Evolutionary conservation across 2,888 invertebrate genomes (phyloP).

Genomic region (Patella ulyssiponensis): DNA sequence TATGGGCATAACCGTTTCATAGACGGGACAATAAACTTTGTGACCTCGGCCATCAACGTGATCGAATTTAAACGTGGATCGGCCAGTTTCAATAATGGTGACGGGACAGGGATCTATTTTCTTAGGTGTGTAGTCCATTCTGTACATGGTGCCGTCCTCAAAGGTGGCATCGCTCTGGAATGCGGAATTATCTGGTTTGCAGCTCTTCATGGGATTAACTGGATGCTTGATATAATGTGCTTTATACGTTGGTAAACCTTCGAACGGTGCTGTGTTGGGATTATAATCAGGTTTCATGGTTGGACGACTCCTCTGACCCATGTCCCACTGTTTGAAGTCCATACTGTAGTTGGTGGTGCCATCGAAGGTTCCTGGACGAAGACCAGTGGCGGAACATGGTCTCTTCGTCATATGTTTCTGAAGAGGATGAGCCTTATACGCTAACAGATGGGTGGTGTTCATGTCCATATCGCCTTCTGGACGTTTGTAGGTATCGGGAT

Average conservation of each 20-base stretch:
- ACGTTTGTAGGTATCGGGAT: constrained; percentile 60
- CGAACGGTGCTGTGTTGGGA: constrained; percentile 69
- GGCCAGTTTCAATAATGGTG: constrained; percentile 57
- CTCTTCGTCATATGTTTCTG: constrained; percentile 50
- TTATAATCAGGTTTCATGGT: constrained; percentile 59
- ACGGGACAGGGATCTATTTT: constrained; percentile 64
- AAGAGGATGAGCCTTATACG: constrained; percentile 60
- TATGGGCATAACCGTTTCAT: constrained; percentile 47
- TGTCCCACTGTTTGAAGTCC: constrained; percentile 63
- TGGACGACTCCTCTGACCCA: constrained; percentile 48
- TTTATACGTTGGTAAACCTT: constrained; percentile 67
- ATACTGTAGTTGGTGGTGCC: constrained; percentile 64
- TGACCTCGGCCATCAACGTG: constrained; percentile 65
- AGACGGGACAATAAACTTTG: constrained; percentile 60
- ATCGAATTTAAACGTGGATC: constrained; percentile 52
- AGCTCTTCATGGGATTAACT: constrained; percentile 46
- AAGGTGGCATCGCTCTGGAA: constrained; percentile 59
- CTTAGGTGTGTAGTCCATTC: constrained; percentile 66
- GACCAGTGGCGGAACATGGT: constrained; percentile 50
- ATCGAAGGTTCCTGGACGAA: constrained; percentile 59
- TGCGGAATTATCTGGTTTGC: constrained; percentile 54
- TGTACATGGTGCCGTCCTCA: constrained; percentile 69
- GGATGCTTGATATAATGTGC: constrained; percentile 64
- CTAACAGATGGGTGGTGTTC: constrained; percentile 64
- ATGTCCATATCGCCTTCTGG: constrained; percentile 68